These are phyloP conservation scores for Actinopyga echinites DNA, from an alignment of 53 echinoderm and acorn worm genomes.

Conservation along the genomic window DNA sequence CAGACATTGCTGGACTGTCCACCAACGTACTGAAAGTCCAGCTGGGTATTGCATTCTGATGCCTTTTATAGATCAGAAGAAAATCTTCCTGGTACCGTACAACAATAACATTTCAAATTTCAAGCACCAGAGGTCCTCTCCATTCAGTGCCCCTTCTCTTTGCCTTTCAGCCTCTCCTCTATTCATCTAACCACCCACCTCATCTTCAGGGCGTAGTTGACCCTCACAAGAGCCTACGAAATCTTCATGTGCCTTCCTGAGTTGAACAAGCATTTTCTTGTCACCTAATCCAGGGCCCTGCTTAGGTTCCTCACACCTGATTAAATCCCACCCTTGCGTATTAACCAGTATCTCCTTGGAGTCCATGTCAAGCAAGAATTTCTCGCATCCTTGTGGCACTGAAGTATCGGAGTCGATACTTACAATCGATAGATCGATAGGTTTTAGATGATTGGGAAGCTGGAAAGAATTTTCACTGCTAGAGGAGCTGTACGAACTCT, in stretches of 20 bases:
- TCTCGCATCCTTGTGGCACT: neutral
- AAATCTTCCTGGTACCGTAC: too few species aligned
- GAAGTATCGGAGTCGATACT: neutral
- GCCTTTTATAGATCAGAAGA: too few species aligned
- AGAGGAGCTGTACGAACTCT: neutral
- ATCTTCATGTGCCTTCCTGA: slow-evolving; percentile 1
- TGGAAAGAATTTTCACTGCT: neutral
- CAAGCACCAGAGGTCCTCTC: too few species aligned
- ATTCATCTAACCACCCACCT: too few species aligned
- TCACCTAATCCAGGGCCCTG: neutral
- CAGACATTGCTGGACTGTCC: too few species aligned
- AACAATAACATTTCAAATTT: too few species aligned
- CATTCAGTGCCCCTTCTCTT: too few species aligned
- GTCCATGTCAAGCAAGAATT: slow-evolving; percentile 13
- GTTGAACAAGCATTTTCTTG: slow-evolving; percentile 20
- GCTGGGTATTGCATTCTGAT: too few species aligned
- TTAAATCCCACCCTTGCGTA: slow-evolving; percentile 15
- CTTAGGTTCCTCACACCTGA: neutral
- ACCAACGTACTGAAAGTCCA: too few species aligned
- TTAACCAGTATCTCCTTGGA: slow-evolving; percentile 26
- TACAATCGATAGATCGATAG: slow-evolving; percentile 12
- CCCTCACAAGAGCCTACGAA: too few species aligned
- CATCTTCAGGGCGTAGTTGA: too few species aligned
- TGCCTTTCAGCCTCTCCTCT: too few species aligned
- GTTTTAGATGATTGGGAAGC: neutral